phyloP scores from a whole-genome alignment of 2,797 vertebrate species.

The Limosa lapponica region DNA sequence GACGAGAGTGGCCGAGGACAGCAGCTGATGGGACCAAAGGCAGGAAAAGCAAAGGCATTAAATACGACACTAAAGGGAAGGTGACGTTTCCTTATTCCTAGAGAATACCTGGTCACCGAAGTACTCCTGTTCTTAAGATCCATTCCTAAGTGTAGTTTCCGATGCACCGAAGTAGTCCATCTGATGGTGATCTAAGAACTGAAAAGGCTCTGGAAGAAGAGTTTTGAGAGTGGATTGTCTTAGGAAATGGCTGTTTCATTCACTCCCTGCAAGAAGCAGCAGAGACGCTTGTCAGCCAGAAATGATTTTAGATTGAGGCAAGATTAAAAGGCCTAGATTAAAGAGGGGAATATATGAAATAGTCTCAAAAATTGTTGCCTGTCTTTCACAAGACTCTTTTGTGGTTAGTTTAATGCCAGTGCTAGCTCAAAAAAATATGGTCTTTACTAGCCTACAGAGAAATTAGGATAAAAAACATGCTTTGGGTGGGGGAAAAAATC shows the following conservation, averaged over 20 bases:
- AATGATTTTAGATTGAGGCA: constrained; percentile 76
- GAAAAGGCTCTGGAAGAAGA: constrained; percentile 24
- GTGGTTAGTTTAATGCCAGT: constrained; percentile 83
- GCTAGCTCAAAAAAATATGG: constrained; percentile 72
- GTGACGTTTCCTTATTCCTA: neutral
- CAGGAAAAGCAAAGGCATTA: neutral
- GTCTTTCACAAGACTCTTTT: constrained; percentile 79
- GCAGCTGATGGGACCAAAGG: neutral
- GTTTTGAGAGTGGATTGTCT: constrained; percentile 37
- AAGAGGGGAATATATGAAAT: constrained; percentile 79
- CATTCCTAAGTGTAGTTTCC: neutral
- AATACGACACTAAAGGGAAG: neutral
- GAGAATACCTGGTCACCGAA: neutral
- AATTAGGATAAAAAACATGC: constrained; percentile 73
- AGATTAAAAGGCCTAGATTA: constrained; percentile 86
- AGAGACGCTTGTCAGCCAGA: constrained; percentile 66
- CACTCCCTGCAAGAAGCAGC: neutral
- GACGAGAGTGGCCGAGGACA: neutral
- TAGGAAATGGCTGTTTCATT: constrained; percentile 39
- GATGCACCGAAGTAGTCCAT: neutral
- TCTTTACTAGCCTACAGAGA: constrained; percentile 73
- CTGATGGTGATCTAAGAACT: neutral
- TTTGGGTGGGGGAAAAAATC: constrained; percentile 61
- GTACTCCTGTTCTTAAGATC: neutral
- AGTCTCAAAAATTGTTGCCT: constrained; percentile 79